These are phyloP conservation scores for Muntiacus reevesi DNA, from an alignment of 2,113 vertebrate species.

Conservation along the genomic window DNA sequence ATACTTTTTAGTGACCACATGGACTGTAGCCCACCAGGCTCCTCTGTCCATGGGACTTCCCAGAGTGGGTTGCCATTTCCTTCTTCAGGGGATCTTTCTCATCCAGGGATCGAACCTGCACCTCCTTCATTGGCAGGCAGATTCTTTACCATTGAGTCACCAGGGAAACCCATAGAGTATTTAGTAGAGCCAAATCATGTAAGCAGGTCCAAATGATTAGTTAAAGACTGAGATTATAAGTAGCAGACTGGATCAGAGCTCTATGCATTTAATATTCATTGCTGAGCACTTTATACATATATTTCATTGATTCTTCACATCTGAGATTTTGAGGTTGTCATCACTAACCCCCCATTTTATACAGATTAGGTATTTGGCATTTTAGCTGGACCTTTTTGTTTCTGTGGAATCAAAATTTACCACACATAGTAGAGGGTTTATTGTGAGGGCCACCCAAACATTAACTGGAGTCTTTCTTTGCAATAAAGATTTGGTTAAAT, in stretches of 20 bases:
- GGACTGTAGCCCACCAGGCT: not conserved
- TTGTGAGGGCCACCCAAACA: not conserved
- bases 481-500: not conserved
- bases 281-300: not conserved
- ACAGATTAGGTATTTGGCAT: not conserved
- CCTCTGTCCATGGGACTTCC: not conserved
- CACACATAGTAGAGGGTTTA: not conserved
- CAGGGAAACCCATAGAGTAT: not conserved
- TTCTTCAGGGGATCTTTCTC: not conserved
- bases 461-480: not conserved
- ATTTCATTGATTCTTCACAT: not conserved
- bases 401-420: not conserved
- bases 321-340: not conserved
- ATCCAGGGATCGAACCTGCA: not conserved
- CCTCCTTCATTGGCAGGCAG: not conserved
- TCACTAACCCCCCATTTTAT: not conserved
- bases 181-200: not conserved
- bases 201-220: not conserved
- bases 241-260: not conserved
- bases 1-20: not conserved
- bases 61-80: not conserved
- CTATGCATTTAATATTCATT: not conserved
- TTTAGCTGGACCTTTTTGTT: not conserved
- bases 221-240: not conserved
- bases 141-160: not conserved